Conservation (phyloP, 2,113 vertebrate species). For the Urocolius indicus region DNA sequence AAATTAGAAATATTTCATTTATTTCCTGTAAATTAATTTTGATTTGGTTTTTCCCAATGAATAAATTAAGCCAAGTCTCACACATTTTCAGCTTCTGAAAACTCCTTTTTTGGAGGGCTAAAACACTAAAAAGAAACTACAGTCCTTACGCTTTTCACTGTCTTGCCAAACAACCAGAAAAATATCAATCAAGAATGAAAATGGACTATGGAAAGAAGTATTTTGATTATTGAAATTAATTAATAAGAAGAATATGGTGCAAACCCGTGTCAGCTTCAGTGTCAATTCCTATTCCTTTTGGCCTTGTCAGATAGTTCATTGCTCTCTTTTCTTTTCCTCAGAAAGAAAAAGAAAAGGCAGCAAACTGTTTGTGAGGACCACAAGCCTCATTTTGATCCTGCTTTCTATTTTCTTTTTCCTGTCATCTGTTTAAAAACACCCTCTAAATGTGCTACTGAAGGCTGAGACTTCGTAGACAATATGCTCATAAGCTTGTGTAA, state of each 20-base stretch:
- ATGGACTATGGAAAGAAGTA: slow-evolving; percentile 23
- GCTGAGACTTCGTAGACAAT: not conserved
- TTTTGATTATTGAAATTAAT: slow-evolving; percentile 14
- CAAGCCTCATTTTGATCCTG: not conserved
- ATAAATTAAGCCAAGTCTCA: slow-evolving; percentile 17
- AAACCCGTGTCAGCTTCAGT: not conserved
- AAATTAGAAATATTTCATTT: slow-evolving; percentile 21
- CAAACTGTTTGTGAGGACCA: not conserved
- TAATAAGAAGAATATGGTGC: slow-evolving; percentile 10
- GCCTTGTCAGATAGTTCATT: not conserved
- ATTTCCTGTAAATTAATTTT: slow-evolving; percentile 46
- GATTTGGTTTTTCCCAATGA: not conserved
- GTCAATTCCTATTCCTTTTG: slow-evolving; percentile 1
- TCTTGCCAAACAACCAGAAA: slow-evolving; percentile 23
- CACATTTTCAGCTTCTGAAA: slow-evolving; percentile 1
- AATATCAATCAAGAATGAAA: slow-evolving; percentile 40
- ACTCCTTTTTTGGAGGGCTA: not conserved
- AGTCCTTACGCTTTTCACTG: not conserved
- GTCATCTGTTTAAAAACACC: slow-evolving; percentile 37
- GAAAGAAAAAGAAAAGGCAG: not conserved
- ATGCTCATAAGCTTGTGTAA: slow-evolving; percentile 33
- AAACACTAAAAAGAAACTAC: not conserved
- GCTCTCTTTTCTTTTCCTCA: not conserved
- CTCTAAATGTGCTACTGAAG: slow-evolving; percentile 21
- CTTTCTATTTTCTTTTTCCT: not conserved